Evolutionary conservation across 2,797 vertebrate genomes (phyloP).

Genomic region (Triplophysa bombifrons): DNA sequence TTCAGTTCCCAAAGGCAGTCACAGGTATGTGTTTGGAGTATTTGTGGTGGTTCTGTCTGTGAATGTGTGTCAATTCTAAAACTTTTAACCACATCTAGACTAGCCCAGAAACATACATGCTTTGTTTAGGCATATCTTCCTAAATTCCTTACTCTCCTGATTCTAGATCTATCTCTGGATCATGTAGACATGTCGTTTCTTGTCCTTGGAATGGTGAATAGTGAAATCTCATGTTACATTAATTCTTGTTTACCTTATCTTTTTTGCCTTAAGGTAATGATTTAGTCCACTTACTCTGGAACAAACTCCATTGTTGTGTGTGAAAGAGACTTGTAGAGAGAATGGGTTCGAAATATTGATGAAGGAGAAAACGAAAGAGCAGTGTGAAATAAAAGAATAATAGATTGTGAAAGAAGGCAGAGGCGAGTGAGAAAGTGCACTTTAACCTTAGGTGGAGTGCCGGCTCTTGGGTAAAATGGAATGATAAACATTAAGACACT

Average conservation of each 20-base stretch:
- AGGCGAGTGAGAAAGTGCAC: slow-evolving; percentile 4
- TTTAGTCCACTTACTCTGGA: background rate
- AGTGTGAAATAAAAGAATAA: background rate
- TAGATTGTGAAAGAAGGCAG: slow-evolving; percentile 4
- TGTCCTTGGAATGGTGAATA: slow-evolving; percentile 33
- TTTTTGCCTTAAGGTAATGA: background rate
- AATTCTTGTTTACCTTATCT: slow-evolving; percentile 1
- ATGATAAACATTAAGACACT: slow-evolving; percentile 70
- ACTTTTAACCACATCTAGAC: background rate
- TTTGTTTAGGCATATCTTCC: background rate
- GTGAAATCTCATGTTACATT: background rate
- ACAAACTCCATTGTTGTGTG: background rate
- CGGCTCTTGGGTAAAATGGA: slow-evolving; percentile 59
- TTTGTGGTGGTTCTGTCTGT: slow-evolving; percentile 47
- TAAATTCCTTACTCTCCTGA: slow-evolving; percentile 12
- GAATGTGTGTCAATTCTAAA: slow-evolving; percentile 11
- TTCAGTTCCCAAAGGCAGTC: background rate
- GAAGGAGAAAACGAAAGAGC: background rate
- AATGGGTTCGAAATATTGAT: background rate
- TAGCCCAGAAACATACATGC: background rate
- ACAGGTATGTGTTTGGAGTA: slow-evolving; percentile 16
- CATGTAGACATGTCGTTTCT: slow-evolving; percentile 55
- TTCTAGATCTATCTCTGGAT: slow-evolving; percentile 16
- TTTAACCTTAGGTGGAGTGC: slow-evolving; percentile 56
- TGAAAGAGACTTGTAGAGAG: background rate